Evolutionary conservation across 2,888 invertebrate species (phyloP), one percentile per base, ranked within the genome.

Genomic region (Trachelus tabidus): DNA sequence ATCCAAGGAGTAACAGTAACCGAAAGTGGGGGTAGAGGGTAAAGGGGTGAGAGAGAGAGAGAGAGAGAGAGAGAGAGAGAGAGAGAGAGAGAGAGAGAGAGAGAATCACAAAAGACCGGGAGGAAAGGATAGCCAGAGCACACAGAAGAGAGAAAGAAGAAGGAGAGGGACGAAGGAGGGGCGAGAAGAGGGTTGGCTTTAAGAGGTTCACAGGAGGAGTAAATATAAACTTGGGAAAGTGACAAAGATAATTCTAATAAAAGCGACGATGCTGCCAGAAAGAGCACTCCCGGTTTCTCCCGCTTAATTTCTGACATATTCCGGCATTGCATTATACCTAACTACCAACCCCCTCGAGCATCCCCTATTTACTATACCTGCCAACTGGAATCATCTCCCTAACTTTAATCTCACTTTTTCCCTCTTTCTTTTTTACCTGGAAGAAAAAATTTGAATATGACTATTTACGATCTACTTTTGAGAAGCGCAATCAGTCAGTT

Each of bases 171-270:
- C 81, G 83, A 83, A 81, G 81, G 82, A 81, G 79, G 84, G 79
- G 80, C 75, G 80, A 81, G 81, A 80, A 82, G 82, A 73, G 82
- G 83, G 81, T 81, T 81, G 84, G 87, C 88, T 90, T 90, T 89
- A 90, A 90, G 91, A 90, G 90, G 88, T 89, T 88, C 89, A 85
- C 88, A 83, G 84, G 85, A 88, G 88, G 87, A 91, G 90, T 90
- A 91, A 91, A 91, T 91, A 91, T 91, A 91, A 91, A 91, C 91
- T 91, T 90, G 90, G 88, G 89, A 89, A 90, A 90, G 89, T 89
- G 90, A 91, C 91, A 90, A 91, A 91, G 91, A 91, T 91, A 91
- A 91, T 91, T 91, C 91, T 91, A 91, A 91, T 91, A 91, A 91
- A 91, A 91, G 90, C 90, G 87, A 87, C 87, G 87, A 88, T 86